Conservation (phyloP, 2,797 vertebrate species). For the Muscicapa striata region DNA sequence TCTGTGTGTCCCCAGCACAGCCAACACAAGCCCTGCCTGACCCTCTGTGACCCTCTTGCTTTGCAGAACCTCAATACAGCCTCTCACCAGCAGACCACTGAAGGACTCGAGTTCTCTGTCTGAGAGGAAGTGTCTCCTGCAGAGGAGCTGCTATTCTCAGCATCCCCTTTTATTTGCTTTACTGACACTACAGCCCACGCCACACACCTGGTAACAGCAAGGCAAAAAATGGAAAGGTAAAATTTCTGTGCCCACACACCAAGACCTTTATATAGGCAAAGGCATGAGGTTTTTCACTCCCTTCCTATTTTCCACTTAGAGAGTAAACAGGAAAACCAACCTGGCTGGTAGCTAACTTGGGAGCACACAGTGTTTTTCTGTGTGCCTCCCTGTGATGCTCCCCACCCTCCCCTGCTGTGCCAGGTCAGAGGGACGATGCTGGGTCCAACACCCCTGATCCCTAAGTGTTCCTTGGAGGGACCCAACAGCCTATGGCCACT, state of each 20-base stretch:
- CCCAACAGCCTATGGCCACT: accelerated
- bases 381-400: not conserved
- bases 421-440: accelerated
- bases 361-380: not conserved
- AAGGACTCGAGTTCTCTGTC: not conserved
- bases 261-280: conserved; percentile 19
- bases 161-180: not conserved
- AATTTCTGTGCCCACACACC: not conserved
- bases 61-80: not conserved
- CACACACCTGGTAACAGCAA: not conserved
- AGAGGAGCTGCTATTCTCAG: not conserved
- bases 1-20: not conserved
- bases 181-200: not conserved
- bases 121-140: accelerated
- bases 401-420: accelerated
- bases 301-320: conserved; percentile 14
- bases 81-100: not conserved
- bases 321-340: conserved; percentile 66
- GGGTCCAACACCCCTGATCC: not conserved
- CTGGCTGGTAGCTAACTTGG: conserved; percentile 30
- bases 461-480: not conserved
- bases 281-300: conserved; percentile 32
- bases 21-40: not conserved
- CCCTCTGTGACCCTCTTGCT: not conserved
- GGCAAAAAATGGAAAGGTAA: not conserved